Evolutionary conservation across 2,797 vertebrate genomes (phyloP).

Genomic region (Danio kyathit): DNA sequence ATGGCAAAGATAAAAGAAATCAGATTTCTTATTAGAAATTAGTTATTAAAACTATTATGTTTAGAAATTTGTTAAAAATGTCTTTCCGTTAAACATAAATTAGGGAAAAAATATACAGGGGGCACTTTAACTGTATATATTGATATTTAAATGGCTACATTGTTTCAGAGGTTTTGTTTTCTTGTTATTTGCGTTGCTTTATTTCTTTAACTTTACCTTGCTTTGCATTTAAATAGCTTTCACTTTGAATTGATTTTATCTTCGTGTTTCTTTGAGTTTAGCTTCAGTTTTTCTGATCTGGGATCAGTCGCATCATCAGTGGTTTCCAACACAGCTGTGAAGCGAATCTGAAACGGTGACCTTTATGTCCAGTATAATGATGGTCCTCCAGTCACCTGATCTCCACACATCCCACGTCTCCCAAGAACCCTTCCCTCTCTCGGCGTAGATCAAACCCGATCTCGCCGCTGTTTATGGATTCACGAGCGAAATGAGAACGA

Average conservation of each 20-base stretch:
- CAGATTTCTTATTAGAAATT: too few species aligned
- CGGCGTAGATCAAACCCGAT: slow-evolving; percentile 66
- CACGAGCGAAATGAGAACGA: slow-evolving; percentile 59
- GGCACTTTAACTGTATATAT: too few species aligned
- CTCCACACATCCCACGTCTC: slow-evolving; percentile 19
- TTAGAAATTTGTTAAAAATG: too few species aligned
- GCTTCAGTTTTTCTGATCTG: background rate
- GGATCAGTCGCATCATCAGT: background rate
- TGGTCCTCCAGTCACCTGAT: slow-evolving; percentile 5
- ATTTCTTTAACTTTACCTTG: background rate
- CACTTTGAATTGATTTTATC: background rate
- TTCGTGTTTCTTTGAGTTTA: background rate
- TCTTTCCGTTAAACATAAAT: too few species aligned
- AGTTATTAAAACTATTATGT: too few species aligned
- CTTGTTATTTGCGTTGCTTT: too few species aligned
- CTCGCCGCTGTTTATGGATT: slow-evolving; percentile 69
- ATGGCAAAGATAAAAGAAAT: too few species aligned
- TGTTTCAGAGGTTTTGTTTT: too few species aligned
- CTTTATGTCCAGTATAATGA: slow-evolving; percentile 21
- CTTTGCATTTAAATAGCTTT: background rate
- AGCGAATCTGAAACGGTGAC: background rate
- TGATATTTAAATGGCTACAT: too few species aligned
- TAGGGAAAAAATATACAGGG: too few species aligned
- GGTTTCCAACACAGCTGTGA: background rate
- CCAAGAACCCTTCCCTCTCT: slow-evolving; percentile 22